Base-by-base conservation (phyloP, 2,113 vertebrate species). In the Drymodes brunneopygia region DNA sequence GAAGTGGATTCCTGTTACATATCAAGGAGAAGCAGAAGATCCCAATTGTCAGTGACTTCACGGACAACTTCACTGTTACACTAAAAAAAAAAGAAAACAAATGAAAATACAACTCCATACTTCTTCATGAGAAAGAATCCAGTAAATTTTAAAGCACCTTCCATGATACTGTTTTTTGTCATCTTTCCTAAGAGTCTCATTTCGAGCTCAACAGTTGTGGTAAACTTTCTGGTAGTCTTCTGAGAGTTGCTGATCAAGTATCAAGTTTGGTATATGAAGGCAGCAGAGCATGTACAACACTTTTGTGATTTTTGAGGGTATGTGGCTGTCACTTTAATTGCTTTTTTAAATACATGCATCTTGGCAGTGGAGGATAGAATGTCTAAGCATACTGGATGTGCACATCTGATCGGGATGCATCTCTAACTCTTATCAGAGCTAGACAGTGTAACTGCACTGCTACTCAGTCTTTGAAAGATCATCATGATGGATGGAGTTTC, bases 1-100 rank as follows among this genome's bases (percentile, higher is more conserved):
- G n/a, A 67, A 67, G 24, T 28, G 2, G 24, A 40, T 73, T 81
- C 31, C 18, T 81, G 16, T 67, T 85, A 25, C 0, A 0, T 58
- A 24, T 50, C 9, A 23, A n/a, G 22, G 9, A 81, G 58, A 18
- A 36, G 29, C 29, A 53, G 57, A 58, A 67, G 38, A 17, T 67
- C 16, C 0, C n/a, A 48, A 4, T 12, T 62, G 24, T 67, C n/a
- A 81, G 6, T 47, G 27, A 69, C 15, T 38, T 81, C 11, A 48
- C 2, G 44, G 38, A 22, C 13, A 72, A 9, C 31, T 66, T 14
- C 19, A 12, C 27, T 81, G 6, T 48, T 57, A 15, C 10, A 4
- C 5, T 35, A 16, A 88, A 65, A 82, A 66, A 64, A 81, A 35
- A 38, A 62, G 6, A 31, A 44, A 51, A 54, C 13, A n/a, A 38